Base-by-base conservation (phyloP, 92 coral and sea anemone species). In the Parazoanthus darwini region DNA sequence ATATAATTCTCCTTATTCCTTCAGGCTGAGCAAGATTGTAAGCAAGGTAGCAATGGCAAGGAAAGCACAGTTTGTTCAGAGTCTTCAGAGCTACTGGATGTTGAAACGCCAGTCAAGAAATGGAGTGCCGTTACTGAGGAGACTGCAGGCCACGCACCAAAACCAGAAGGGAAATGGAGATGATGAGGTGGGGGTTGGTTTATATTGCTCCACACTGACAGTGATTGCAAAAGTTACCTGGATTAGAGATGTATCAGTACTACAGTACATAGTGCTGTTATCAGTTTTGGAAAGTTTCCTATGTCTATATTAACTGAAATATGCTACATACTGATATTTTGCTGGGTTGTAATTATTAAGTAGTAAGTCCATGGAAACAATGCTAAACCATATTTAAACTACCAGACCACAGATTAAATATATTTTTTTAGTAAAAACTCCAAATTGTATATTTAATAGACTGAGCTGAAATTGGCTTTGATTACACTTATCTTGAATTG, bases 31-130 rank as follows among this genome's bases (percentile, higher is more conserved):
- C 51, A 97, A 95, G 93, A 97, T 97, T 89, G 99, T 97, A 9
- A 96, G 99, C 79, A 93, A 93, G 78, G 99, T 97, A 58, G 99
- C 99, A 43, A 93, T 97, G 92, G 97, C 96, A 58, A 92, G 96
- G 50, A 97, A 97, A 85, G 96, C 99, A 46, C 99, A 94, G 86
- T 97, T 97, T 89, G 95, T 97, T 50, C 99, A 97, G 46, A 86
- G 91, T 48, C 94, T 97, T 59, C 99, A 95, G 87, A 93, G 98
- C 66, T 97, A 97, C 89, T 97, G 99, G 99, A 97, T 97, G 99
- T 82, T 97, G 25, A 97, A 97, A 79, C 93, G 99, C 18, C 99
- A 97, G 76, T 97, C 99, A 25, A 94, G 99, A 74, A 97, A 97
- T 94, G 99, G 99, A 67, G 99, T 97, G 46, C 99, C 99, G 2